Percentiles rank a stretch among this genome's conserved stretches.
Evolutionary conservation across 2,797 vertebrate species (phyloP).

Genomic region (Fistularia tabacaria): DNA sequence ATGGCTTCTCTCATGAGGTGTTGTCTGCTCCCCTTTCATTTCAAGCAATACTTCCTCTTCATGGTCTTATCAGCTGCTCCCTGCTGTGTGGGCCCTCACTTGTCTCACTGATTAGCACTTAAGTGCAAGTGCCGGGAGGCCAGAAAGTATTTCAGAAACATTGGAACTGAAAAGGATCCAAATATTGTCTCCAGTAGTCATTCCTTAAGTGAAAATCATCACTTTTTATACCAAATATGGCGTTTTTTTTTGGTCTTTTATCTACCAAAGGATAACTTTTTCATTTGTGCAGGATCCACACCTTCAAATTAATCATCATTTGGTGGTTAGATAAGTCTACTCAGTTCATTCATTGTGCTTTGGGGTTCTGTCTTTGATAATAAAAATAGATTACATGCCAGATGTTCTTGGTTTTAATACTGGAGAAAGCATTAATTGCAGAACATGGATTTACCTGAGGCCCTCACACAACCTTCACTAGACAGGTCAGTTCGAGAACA

Average conservation of each 20-base stretch:
- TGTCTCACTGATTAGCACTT: constrained; percentile 50
- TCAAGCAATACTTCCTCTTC: neutral
- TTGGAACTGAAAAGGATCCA: constrained; percentile 38
- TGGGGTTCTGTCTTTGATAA: constrained; percentile 1
- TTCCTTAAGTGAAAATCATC: too few species aligned
- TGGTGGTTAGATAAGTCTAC: neutral
- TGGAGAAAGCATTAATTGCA: constrained; percentile 27
- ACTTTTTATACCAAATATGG: too few species aligned
- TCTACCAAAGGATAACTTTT: too few species aligned
- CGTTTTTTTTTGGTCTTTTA: too few species aligned
- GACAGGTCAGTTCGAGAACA: constrained; percentile 37
- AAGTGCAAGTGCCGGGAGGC: constrained; percentile 19
- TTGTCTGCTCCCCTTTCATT: neutral
- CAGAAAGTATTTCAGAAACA: constrained; percentile 30
- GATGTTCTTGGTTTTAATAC: constrained; percentile 40
- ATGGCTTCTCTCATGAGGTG: neutral
- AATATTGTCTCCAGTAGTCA: neutral
- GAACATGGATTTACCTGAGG: constrained; percentile 25
- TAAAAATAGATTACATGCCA: constrained; percentile 2
- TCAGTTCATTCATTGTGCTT: neutral
- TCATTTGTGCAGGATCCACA: too few species aligned
- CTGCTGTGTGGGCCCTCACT: constrained; percentile 24
- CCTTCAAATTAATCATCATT: neutral
- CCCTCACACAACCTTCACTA: constrained; percentile 13
- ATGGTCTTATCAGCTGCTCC: constrained; percentile 7